phyloP scores from a whole-genome alignment of 2,797 vertebrate species.

The Brachyalestes nurse region DNA sequence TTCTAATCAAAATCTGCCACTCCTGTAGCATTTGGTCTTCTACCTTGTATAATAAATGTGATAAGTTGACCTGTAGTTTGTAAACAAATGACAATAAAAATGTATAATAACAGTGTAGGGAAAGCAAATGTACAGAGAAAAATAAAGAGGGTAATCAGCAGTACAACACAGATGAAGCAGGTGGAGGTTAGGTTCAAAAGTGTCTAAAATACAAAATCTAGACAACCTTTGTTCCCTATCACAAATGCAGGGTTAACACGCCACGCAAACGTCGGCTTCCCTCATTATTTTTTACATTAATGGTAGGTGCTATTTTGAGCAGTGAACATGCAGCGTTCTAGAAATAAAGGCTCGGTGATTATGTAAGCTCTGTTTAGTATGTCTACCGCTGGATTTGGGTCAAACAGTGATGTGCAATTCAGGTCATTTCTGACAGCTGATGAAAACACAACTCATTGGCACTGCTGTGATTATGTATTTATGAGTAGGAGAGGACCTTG shows the following conservation, averaged over 20 bases:
- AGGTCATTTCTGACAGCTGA: constrained; percentile 84
- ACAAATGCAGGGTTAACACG: constrained; percentile 5
- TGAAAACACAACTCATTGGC: constrained; percentile 79
- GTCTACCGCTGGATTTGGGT: constrained; percentile 79
- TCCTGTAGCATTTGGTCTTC: too few relatives aligned
- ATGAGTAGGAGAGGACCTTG: constrained; percentile 76
- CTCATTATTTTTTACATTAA: constrained; percentile 48
- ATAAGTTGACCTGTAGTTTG: too few relatives aligned
- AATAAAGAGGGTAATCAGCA: too few relatives aligned
- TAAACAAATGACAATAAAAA: too few relatives aligned
- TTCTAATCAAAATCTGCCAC: too few relatives aligned
- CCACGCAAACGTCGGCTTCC: constrained; percentile 56
- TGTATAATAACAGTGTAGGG: too few relatives aligned
- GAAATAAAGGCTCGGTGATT: constrained; percentile 66
- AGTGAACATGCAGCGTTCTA: constrained; percentile 50
- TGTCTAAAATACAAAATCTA: too few relatives aligned
- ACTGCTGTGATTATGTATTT: constrained; percentile 80
- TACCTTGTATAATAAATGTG: too few relatives aligned
- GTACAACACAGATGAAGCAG: background rate
- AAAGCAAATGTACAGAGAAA: too few relatives aligned
- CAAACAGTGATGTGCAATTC: constrained; percentile 79
- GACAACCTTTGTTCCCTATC: background rate
- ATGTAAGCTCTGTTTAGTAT: constrained; percentile 79
- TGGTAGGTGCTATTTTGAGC: constrained; percentile 69
- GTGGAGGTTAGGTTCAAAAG: background rate